phyloP scores from a whole-genome alignment of 1,140 invertebrate species.

The Drosophila pallidifrons region DNA sequence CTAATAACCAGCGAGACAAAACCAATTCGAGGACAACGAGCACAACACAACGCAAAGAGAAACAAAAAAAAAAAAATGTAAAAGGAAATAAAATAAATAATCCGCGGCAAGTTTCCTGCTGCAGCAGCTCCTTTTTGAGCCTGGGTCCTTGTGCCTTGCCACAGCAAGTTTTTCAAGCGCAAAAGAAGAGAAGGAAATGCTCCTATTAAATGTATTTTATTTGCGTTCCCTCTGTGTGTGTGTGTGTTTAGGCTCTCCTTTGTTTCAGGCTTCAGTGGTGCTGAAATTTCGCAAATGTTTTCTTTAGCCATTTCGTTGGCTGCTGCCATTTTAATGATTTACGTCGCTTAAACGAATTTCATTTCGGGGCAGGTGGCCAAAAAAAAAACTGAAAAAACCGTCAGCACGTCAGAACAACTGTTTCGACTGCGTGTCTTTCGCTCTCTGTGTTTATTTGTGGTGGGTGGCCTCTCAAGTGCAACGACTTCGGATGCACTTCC shows the following conservation, averaged over 20 bases:
- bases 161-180: slow-evolving; percentile 66
- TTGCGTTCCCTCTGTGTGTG: slow-evolving; percentile 16
- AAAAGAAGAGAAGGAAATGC: slow-evolving; percentile 66
- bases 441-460: slow-evolving; percentile 20
- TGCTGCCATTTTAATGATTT: slow-evolving; percentile 70
- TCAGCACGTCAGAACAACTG: slow-evolving; percentile 37
- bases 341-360: slow-evolving; percentile 58
- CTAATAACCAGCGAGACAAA: slow-evolving; percentile 70
- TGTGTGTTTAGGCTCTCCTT: slow-evolving; percentile 28
- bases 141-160: slow-evolving; percentile 9
- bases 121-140: slow-evolving; percentile 31
- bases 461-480: slow-evolving; percentile 36
- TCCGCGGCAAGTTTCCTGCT: slow-evolving; percentile 68
- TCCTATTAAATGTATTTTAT: slow-evolving; percentile 74
- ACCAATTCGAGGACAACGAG: slow-evolving; percentile 42
- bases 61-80: slow-evolving; percentile 16
- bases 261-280: slow-evolving; percentile 58
- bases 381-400: background rate
- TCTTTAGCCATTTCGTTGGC: slow-evolving; percentile 61
- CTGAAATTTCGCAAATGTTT: slow-evolving; percentile 78
- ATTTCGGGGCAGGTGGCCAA: slow-evolving; percentile 48
- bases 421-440: slow-evolving; percentile 2
- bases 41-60: slow-evolving; percentile 33
- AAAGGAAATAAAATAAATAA: slow-evolving; percentile 64
- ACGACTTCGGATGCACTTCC: slow-evolving; percentile 56